Base-by-base conservation (phyloP, 2,113 vertebrate genomes). In the Neolamprologus kungweensis region DNA sequence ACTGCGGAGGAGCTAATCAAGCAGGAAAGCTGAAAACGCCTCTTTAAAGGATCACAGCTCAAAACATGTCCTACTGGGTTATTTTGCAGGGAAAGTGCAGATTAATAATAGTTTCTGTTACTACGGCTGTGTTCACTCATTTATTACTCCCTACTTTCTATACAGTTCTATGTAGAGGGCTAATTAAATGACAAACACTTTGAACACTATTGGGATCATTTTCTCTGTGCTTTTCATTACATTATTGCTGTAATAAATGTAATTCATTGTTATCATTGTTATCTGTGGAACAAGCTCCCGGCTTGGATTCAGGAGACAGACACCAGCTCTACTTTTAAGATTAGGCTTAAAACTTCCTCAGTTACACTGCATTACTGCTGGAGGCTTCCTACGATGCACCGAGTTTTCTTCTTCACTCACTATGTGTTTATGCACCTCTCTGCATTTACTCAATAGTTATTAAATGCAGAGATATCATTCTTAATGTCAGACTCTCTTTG, bases 41-140 rank as follows among this genome's bases (percentile, higher is more conserved):
- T 73, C n/a, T 10, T 73, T 50, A 19, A 47, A 28, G 16, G 23
- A 31, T 19, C 42, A 50, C 71, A 50, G 7, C 42, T 50, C 45
- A 50, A 50, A 78, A 78, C 45, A 75, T 47, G 42, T 47, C 42
- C 40, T 28, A 75, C 21, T 75, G 68, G 23, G 23, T 75, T 75
- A 50, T 47, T 75, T 50, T 28, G 23, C 42, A 47, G 42, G 71
- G 23, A 47, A 47, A 47, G 23, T 4, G 71, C 3, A 50, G 26
- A 50, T 50, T 75, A 47, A 75, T 31, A 50, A 75, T 73, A 47
- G 21, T 47, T 26, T 45, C 40, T 73, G 2, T 47, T 73, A 73
- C 37, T 73, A 7, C 0, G 14, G 68, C 21, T 73, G 68, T 73
- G 40, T 11, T 73, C 4, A 17, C 21, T 73, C 68, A 47, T 47